These are phyloP conservation scores for Atractosteus spatula DNA, from an alignment of 2,113 vertebrate genomes.

Conservation along the genomic window DNA sequence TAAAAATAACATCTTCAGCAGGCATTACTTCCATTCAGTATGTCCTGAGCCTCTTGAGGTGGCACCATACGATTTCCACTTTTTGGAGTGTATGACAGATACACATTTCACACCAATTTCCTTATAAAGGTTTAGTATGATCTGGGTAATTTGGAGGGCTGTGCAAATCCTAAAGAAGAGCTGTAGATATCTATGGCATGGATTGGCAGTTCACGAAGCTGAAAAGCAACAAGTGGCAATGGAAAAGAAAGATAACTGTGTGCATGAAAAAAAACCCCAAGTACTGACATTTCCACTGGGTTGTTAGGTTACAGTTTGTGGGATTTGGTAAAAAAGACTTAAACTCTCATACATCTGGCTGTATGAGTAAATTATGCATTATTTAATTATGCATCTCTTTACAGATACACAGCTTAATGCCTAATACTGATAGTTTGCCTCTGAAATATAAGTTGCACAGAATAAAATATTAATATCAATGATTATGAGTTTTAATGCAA, in stretches of 20 bases:
- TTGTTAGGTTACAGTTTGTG: too few relatives aligned
- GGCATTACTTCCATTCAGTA: neutral
- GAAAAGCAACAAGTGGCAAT: neutral
- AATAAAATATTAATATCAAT: too few relatives aligned
- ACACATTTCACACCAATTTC: neutral
- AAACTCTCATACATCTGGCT: too few relatives aligned
- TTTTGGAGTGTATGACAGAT: neutral
- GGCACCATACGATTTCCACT: too few relatives aligned
- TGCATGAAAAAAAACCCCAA: neutral
- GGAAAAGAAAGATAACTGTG: neutral
- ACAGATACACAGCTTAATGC: too few relatives aligned
- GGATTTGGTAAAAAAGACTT: too few relatives aligned
- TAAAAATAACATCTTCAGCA: neutral
- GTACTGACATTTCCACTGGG: constrained; percentile 14
- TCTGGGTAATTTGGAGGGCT: neutral
- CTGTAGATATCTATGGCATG: neutral
- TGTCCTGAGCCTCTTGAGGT: too few relatives aligned
- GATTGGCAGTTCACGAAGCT: neutral
- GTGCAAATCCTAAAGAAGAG: neutral
- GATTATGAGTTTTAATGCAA: neutral
- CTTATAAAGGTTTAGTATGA: neutral
- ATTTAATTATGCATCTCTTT: too few relatives aligned
- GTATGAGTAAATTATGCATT: too few relatives aligned
- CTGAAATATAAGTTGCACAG: too few relatives aligned
- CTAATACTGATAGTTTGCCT: too few relatives aligned